Evolutionary conservation across 2,113 vertebrate species (phyloP).

Genomic region (Jaculus jaculus): DNA sequence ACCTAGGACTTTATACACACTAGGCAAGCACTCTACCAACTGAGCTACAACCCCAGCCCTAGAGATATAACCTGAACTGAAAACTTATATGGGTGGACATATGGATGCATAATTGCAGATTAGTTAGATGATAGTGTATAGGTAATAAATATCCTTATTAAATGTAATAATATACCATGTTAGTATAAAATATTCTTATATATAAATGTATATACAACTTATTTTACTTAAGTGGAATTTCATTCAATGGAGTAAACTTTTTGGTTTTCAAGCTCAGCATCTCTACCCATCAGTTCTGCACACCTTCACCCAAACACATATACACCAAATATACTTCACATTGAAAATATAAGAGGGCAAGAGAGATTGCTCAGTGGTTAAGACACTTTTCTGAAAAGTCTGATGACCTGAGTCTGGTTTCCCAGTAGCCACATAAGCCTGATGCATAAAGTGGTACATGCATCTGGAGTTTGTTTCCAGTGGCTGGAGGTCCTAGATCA

Average conservation of each 20-base stretch:
- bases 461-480: no score
- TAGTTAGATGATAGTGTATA: neutral
- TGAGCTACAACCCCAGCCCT: neutral
- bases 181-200: neutral
- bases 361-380: no score
- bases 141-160: neutral
- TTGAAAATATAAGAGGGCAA: neutral
- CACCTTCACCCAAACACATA: neutral
- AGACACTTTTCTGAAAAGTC: no score
- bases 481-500: no score
- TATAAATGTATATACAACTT: neutral
- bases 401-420: no score
- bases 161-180: neutral
- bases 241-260: constrained; percentile 10
- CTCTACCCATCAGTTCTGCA: neutral
- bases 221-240: neutral
- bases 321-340: neutral
- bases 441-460: no score
- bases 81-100: neutral
- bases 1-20: no score
- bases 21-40: neutral
- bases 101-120: neutral
- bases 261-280: neutral
- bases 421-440: no score
- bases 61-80: neutral